These are phyloP conservation scores for Drosophila formosana DNA, from an alignment of 2,888 invertebrate genomes.

Conservation along the genomic window DNA sequence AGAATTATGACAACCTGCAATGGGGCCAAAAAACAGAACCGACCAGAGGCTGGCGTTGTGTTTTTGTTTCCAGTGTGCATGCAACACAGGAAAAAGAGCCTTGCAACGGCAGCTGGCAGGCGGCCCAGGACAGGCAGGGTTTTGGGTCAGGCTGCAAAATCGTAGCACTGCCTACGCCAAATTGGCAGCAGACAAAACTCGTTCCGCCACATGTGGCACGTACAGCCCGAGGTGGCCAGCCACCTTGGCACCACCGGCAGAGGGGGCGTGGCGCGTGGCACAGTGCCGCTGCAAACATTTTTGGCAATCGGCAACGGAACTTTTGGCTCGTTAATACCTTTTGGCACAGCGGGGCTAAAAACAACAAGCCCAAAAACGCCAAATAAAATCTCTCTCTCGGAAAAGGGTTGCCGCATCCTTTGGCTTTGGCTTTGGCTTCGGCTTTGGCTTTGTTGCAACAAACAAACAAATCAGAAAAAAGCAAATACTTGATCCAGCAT, in stretches of 20 bases:
- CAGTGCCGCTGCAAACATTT: slow-evolving; percentile 16
- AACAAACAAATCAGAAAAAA: slow-evolving; percentile 43
- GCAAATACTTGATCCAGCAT: slow-evolving; percentile 7
- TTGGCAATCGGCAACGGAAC: slow-evolving; percentile 51
- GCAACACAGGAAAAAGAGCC: slow-evolving; percentile 41
- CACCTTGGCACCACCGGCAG: slow-evolving; percentile 54
- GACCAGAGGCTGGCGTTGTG: slow-evolving; percentile 23
- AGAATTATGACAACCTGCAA: slow-evolving; percentile 73
- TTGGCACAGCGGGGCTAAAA: slow-evolving; percentile 22
- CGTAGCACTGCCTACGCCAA: slow-evolving; percentile 63
- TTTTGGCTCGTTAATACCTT: slow-evolving; percentile 73
- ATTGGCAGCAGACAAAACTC: slow-evolving; percentile 66
- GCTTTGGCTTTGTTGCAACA: slow-evolving; percentile 27
- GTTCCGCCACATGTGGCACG: slow-evolving; percentile 21
- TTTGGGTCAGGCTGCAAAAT: slow-evolving; percentile 37
- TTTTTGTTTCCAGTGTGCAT: slow-evolving; percentile 36
- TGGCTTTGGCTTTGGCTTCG: not conserved
- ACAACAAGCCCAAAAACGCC: slow-evolving; percentile 9
- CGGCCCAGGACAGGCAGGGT: slow-evolving; percentile 35
- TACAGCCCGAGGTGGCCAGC: slow-evolving; percentile 32
- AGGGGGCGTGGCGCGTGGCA: not conserved
- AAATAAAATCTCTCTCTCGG: slow-evolving; percentile 30
- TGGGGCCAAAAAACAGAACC: slow-evolving; percentile 52
- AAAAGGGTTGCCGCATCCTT: slow-evolving; percentile 1
- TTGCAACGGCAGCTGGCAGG: slow-evolving; percentile 56